A percentile compares a stretch with the other conserved stretches of the same genome.
phyloP scores from a whole-genome alignment of 2,888 invertebrate genomes.

The Torymus auratus region DNA sequence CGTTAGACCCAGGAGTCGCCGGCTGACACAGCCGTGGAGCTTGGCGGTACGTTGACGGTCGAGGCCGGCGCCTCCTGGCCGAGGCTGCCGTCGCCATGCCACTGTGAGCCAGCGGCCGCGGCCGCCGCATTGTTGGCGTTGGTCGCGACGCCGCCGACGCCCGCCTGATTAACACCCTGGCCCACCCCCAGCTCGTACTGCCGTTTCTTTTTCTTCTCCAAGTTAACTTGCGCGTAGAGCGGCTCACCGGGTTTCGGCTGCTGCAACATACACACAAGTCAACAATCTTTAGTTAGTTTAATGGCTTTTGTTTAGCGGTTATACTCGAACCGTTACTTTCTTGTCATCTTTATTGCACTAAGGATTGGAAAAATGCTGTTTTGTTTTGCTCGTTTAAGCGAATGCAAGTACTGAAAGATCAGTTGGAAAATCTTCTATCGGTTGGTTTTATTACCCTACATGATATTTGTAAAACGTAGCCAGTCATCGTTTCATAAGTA shows the following conservation, averaged over 20 bases:
- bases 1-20: slow-evolving; percentile 79
- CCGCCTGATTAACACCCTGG: slow-evolving; percentile 68
- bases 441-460: no score
- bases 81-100: slow-evolving; percentile 68
- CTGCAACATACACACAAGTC: slow-evolving; percentile 75
- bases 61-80: slow-evolving; percentile 65
- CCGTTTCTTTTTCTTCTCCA: slow-evolving; percentile 81
- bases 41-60: slow-evolving; percentile 72
- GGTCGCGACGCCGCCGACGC: slow-evolving; percentile 62
- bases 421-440: no score
- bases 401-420: no score
- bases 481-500: no score
- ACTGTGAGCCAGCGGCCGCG: slow-evolving; percentile 66
- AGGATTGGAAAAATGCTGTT: no score
- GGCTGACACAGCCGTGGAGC: slow-evolving; percentile 71
- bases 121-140: slow-evolving; percentile 61
- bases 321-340: background rate
- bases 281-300: slow-evolving; percentile 65
- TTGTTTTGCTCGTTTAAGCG: no score
- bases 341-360: no score
- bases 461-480: no score
- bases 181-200: slow-evolving; percentile 76
- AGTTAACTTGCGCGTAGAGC: slow-evolving; percentile 82
- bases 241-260: slow-evolving; percentile 80
- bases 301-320: slow-evolving; percentile 16